Base-by-base conservation (phyloP, 2,888 invertebrate genomes). In the Papilio gigon region DNA sequence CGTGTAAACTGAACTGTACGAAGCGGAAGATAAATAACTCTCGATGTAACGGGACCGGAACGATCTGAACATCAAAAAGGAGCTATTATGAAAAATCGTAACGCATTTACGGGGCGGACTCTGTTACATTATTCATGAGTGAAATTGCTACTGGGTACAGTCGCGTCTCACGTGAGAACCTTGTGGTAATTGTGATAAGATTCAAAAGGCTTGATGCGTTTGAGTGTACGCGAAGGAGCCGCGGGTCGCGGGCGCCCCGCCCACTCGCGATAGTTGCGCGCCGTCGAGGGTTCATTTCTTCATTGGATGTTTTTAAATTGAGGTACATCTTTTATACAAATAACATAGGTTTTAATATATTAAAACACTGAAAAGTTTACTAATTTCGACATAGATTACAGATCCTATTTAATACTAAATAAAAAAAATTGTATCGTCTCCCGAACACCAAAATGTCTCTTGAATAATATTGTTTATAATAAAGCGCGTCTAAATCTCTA, bases 71-170 rank as follows among this genome's bases (percentile, higher is more conserved):
- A 85, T 88, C 88, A 88, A 88, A 83, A 86, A 84, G 85, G 80
- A 81, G 86, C 85, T 88, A 90, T 90, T 91, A 91, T 90, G 90
- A 91, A 90, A 90, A 91, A 90, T 90, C 89, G 89, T 91, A 90
- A 90, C 90, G 82, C 89, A 77, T 86, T 91, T 90, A 90, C 83
- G 73, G 86, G 86, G 87, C 90, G 90, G 90, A 90, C 90, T 82
- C 73, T 69, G 65, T 66, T 91, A 81, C 84, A 90, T 90, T 88
- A 90, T 91, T 90, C 90, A 91, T 89, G 83, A 78, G 77, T 78
- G 83, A 88, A 88, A 89, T 88, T 87, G 88, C 87, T 86, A 84
- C 83, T 77, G 74, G 73, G 50, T 65, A 67, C 62, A 50, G 35
- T 61, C 50, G 66, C 22, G 59, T 40, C 25, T 11, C n/a, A 33